phyloP scores from a whole-genome alignment of 2,113 vertebrate genomes.

The Dromaius novaehollandiae region DNA sequence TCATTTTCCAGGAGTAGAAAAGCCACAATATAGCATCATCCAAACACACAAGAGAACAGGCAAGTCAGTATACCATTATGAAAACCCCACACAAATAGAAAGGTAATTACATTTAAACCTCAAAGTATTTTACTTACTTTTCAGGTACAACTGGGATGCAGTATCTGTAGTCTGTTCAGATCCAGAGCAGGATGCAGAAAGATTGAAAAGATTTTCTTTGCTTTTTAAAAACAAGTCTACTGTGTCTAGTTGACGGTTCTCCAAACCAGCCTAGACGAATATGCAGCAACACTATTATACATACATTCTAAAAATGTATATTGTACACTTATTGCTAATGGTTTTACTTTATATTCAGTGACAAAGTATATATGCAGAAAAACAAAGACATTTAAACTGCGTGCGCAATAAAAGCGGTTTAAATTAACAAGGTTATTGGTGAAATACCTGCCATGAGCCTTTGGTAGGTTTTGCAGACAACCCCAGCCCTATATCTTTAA shows the following conservation, averaged over 20 bases:
- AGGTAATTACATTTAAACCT: background rate
- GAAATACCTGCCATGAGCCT: background rate
- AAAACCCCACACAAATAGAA: rapidly evolving
- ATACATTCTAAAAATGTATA: background rate
- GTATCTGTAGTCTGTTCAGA: slow-evolving; percentile 45
- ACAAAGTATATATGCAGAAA: background rate
- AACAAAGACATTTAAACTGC: background rate
- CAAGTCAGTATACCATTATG: background rate
- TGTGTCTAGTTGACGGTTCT: slow-evolving; percentile 94
- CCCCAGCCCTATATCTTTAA: background rate
- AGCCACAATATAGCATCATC: background rate
- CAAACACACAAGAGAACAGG: background rate
- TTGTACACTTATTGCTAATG: background rate
- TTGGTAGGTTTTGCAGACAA: background rate
- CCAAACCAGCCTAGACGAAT: slow-evolving; percentile 87
- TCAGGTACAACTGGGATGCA: slow-evolving; percentile 70
- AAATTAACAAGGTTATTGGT: background rate
- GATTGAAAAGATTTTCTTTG: slow-evolving; percentile 87
- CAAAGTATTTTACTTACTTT: slow-evolving; percentile 72
- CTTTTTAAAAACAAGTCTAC: slow-evolving; percentile 97
- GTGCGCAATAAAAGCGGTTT: background rate
- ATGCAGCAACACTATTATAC: rapidly evolving
- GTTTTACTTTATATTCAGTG: background rate
- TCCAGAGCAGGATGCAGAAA: slow-evolving; percentile 45
- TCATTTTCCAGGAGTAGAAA: background rate